Evolutionary conservation across 2,113 vertebrate species (phyloP).

Genomic region (Callocephalon fimbriatum): DNA sequence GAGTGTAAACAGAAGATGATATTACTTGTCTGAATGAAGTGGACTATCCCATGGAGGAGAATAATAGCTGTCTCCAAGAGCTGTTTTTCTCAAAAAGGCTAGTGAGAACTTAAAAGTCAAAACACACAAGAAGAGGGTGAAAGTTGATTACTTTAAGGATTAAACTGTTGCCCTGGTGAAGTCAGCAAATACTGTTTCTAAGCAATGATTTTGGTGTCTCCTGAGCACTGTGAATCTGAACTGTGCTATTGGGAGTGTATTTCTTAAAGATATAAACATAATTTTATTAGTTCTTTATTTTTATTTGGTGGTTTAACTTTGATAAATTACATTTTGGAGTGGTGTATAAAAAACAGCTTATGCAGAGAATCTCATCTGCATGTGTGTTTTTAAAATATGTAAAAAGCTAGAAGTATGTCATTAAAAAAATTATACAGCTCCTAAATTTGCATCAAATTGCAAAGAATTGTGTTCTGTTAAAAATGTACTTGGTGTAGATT

Average conservation of each 20-base stretch:
- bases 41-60: slow-evolving; percentile 80
- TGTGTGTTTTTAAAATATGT: not conserved
- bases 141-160: slow-evolving; percentile 84
- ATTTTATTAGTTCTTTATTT: slow-evolving; percentile 45
- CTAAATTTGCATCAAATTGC: not conserved
- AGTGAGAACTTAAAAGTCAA: slow-evolving; percentile 76
- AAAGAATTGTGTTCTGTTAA: not conserved
- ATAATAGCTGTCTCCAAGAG: slow-evolving; percentile 80
- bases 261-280: slow-evolving; percentile 68
- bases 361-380: not conserved
- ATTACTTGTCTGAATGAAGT: slow-evolving; percentile 76
- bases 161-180: slow-evolving; percentile 82
- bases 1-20: slow-evolving; percentile 79
- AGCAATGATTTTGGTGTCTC: slow-evolving; percentile 79
- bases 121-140: slow-evolving; percentile 74
- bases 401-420: not conserved
- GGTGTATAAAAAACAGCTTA: not conserved
- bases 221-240: slow-evolving; percentile 77
- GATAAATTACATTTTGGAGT: slow-evolving; percentile 16
- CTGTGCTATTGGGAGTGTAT: slow-evolving; percentile 45
- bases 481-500: not conserved
- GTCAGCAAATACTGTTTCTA: slow-evolving; percentile 83
- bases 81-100: slow-evolving; percentile 75
- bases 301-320: slow-evolving; percentile 45
- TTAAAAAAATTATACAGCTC: not conserved